Conservation (phyloP, 2,888 invertebrate species). For the Coenonympha glycerion region DNA sequence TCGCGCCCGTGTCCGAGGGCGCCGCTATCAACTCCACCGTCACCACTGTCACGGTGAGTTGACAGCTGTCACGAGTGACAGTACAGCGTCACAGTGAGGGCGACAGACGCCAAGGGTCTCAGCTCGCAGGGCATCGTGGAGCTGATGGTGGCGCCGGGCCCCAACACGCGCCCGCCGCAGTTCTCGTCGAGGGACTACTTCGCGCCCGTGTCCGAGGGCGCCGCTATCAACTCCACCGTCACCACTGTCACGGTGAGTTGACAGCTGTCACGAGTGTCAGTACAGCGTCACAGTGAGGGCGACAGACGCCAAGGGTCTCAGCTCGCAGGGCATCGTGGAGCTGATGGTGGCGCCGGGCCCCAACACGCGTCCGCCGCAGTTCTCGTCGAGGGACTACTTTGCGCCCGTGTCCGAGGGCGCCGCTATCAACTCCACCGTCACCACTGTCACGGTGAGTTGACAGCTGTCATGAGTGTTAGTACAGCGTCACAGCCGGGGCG, state of each 20-base stretch:
- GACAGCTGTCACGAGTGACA: no score
- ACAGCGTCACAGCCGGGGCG: conserved; percentile 90
- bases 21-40: conserved; percentile 91
- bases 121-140: conserved; percentile 42
- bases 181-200: conserved; percentile 89
- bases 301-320: conserved; percentile 85
- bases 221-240: conserved; percentile 89
- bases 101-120: conserved; percentile 86
- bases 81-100: conserved; percentile 90
- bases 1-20: conserved; percentile 91
- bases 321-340: conserved; percentile 34
- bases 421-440: conserved; percentile 89
- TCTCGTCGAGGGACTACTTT: conserved; percentile 87
- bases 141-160: conserved; percentile 88
- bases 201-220: conserved; percentile 92
- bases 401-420: conserved; percentile 93
- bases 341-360: conserved; percentile 90
- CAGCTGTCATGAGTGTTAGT: no score
- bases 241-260: conserved; percentile 82
- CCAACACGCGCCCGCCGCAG: conserved; percentile 86
- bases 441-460: conserved; percentile 81
- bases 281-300: conserved; percentile 92
- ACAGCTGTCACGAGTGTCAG: no score
- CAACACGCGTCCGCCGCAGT: conserved; percentile 86
- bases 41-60: conserved; percentile 81